phyloP scores from a whole-genome alignment of 2,113 vertebrate species.

The Lipotes vexillifer region DNA sequence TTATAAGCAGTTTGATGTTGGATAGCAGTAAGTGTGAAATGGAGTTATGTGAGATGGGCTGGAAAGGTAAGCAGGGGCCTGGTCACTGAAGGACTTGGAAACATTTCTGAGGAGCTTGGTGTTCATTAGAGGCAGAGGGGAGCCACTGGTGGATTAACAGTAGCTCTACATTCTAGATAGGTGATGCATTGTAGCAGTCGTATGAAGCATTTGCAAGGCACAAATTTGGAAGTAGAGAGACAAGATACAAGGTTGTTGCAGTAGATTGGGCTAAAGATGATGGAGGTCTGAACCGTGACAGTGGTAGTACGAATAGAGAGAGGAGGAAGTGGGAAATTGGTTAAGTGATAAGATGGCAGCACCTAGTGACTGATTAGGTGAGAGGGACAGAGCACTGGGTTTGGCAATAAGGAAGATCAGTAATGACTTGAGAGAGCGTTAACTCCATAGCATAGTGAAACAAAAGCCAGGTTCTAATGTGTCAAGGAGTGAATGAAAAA shows the following conservation, averaged over 20 bases:
- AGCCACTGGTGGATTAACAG: not conserved
- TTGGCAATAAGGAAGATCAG: not conserved
- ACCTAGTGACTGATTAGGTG: not conserved
- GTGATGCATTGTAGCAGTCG: not conserved
- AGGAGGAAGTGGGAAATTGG: not conserved
- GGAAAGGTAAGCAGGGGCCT: not conserved
- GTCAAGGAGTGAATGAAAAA: not conserved
- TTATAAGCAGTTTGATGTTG: not conserved
- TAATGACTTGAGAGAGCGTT: not conserved
- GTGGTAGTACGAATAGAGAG: not conserved
- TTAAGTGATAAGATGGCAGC: not conserved
- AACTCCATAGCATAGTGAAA: not conserved
- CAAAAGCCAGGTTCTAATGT: not conserved
- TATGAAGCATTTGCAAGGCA: not conserved
- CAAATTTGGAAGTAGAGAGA: not conserved
- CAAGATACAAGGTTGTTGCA: not conserved
- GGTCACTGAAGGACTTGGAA: not conserved
- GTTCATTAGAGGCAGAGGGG: not conserved
- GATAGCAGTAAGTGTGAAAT: not conserved
- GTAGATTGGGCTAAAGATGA: not conserved
- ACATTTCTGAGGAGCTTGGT: not conserved
- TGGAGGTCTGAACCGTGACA: not conserved
- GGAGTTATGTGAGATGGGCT: not conserved
- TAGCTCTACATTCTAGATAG: not conserved
- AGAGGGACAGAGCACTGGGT: not conserved